Conservation (phyloP, 2,888 invertebrate species). For the Tridacna gigas region DNA sequence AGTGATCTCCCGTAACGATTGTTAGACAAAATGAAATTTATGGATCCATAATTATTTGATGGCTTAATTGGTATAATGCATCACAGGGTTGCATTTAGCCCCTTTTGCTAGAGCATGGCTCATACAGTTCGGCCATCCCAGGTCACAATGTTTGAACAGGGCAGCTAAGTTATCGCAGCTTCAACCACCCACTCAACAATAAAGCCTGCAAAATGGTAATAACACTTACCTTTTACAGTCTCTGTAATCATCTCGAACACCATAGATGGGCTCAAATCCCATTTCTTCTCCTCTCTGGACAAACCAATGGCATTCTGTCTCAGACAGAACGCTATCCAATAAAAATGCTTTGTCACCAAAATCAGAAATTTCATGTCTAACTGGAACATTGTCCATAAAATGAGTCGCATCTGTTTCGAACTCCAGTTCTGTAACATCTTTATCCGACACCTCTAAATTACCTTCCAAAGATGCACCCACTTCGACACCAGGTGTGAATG, state of each 20-base stretch:
- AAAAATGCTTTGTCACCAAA: conserved; percentile 80
- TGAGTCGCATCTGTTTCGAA: conserved; percentile 21
- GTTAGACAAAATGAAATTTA: too few species aligned
- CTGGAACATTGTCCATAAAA: conserved; percentile 18
- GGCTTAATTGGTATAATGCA: too few species aligned
- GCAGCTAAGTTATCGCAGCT: too few species aligned
- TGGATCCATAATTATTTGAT: too few species aligned
- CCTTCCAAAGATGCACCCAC: conserved; percentile 56
- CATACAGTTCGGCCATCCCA: too few species aligned
- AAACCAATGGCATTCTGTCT: conserved; percentile 70
- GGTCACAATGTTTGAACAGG: too few species aligned
- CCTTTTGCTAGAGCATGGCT: too few species aligned
- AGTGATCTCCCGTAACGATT: too few species aligned
- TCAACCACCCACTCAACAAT: too few species aligned
- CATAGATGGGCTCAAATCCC: conserved; percentile 74
- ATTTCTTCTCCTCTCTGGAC: conserved; percentile 73
- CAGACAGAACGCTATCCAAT: conserved; percentile 69
- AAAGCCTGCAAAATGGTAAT: neutral
- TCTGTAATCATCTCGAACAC: conserved; percentile 73
- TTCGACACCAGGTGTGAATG: conserved; percentile 55
- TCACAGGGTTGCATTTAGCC: too few species aligned
- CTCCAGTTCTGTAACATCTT: conserved; percentile 37
- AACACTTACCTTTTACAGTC: conserved; percentile 69
- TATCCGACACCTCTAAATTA: conserved; percentile 49
- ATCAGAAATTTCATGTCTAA: conserved; percentile 70